Evolutionary conservation across 1,140 invertebrate species (phyloP), one percentile per base, ranked within the genome.

Genomic region (Oppia nitens): DNA sequence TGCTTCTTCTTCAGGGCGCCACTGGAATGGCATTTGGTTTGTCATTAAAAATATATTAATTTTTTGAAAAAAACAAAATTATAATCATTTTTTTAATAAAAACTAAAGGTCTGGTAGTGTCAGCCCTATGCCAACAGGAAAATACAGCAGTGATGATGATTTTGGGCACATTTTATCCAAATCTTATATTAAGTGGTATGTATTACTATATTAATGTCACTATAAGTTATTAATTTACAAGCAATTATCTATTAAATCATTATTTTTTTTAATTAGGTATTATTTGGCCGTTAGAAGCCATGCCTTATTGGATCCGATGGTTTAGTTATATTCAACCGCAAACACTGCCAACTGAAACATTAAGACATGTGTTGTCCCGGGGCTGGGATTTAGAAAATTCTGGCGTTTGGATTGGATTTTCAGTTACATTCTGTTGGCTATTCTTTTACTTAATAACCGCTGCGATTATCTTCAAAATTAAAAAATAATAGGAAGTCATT

Each of bases 271-370:
- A 68, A 23, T 17, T 69, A 87, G 87, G 87, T 62, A 79, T 85
- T n/a, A 75, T 93, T 21, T 94, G 89, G 89, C 89, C 89, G 0
- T 62, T 89, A n/a, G 85, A 93, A 77, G 82, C 90, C 29, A 95
- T 96, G 85, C 91, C 90, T 14, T 58, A 62, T 57, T 62, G 61
- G 61, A 62, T 3, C 77, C 78, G 83, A 61, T 84, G 86, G 67
- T 79, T 95, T 28, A 85, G 87, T 3, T 80, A 84, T 50, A 81
- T 83, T 64, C 76, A 95, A 48, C 92, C 92, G 0, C 73, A 94
- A 50, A 97, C 92, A 0, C 78, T 92, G 67, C 87, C 90, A 9
- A 91, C 88, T 24, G 87, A 90, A 47, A 83, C 88, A 0, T 76
- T 95, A 59, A 77, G 92, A 55, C 84, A 85, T 23, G 85, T 96